Evolutionary conservation across 2,888 invertebrate species (phyloP).

Genomic region (Coelinius sp.): DNA sequence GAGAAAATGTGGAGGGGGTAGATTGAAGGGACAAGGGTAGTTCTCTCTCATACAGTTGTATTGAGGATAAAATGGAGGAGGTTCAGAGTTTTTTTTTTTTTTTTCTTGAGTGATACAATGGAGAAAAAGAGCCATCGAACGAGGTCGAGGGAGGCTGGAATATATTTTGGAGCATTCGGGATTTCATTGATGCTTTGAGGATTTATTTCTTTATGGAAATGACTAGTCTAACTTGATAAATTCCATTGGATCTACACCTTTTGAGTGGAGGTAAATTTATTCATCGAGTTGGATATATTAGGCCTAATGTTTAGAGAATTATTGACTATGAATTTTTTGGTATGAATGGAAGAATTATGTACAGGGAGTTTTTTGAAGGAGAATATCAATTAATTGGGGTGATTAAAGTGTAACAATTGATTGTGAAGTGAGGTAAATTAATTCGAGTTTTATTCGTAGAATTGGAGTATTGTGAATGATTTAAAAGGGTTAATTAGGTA

Average conservation of each 20-base stretch:
- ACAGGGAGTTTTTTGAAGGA: too few relatives aligned
- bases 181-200: not conserved
- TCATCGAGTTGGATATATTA: too few relatives aligned
- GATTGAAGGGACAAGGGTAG: constrained; percentile 7
- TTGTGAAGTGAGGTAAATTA: not conserved
- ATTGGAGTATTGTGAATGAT: not conserved
- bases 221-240: too few relatives aligned
- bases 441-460: not conserved
- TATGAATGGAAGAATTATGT: not conserved
- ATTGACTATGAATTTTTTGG: not conserved
- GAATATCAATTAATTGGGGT: not conserved
- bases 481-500: not conserved
- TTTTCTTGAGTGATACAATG: not conserved
- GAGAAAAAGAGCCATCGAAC: constrained; percentile 7
- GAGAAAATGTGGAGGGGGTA: not conserved
- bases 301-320: too few relatives aligned
- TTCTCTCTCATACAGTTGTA: not conserved
- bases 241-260: too few relatives aligned
- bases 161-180: not conserved
- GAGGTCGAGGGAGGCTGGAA: constrained; percentile 7
- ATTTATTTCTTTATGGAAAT: too few relatives aligned
- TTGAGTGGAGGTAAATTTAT: too few relatives aligned
- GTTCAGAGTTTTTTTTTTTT: not conserved
- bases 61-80: not conserved
- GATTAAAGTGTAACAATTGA: not conserved